Evolutionary conservation across 1,140 invertebrate species (phyloP).

Genomic region (Mactra quadrangularis): DNA sequence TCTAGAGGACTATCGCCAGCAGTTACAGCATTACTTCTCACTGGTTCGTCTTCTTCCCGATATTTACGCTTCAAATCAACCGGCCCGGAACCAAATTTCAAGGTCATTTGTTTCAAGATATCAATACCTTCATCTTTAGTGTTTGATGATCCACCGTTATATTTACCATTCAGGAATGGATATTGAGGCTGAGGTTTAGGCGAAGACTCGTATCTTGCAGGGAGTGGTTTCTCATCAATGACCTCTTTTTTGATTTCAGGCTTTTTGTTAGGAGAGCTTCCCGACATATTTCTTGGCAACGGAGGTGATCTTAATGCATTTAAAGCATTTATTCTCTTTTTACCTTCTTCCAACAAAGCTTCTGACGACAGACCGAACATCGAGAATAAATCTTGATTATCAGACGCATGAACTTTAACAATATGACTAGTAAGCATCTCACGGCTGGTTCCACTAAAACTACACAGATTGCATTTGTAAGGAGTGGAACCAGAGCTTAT

Average conservation of each 20-base stretch:
- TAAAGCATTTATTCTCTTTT: slow-evolving; percentile 48
- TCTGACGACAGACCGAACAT: slow-evolving; percentile 79
- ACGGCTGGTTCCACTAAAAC: slow-evolving; percentile 79
- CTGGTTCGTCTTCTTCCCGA: neutral
- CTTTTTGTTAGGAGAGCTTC: neutral
- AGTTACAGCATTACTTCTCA: neutral
- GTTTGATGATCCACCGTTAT: neutral
- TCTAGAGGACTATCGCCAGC: slow-evolving; percentile 73
- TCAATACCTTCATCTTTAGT: slow-evolving; percentile 59
- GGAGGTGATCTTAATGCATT: slow-evolving; percentile 5
- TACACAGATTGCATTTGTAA: slow-evolving; percentile 84
- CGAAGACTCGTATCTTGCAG: slow-evolving; percentile 24
- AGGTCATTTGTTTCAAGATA: slow-evolving; percentile 71
- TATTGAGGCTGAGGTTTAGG: slow-evolving; percentile 4
- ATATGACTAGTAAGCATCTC: slow-evolving; percentile 83
- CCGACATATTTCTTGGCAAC: neutral
- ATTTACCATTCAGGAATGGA: slow-evolving; percentile 46
- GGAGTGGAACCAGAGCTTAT: slow-evolving; percentile 6
- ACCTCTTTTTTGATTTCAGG: slow-evolving; percentile 65
- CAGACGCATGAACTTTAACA: slow-evolving; percentile 82
- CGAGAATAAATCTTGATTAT: slow-evolving; percentile 82
- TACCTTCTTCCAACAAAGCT: slow-evolving; percentile 75
- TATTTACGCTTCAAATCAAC: slow-evolving; percentile 28
- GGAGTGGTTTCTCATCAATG: neutral
- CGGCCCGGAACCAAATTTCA: slow-evolving; percentile 68